These are phyloP conservation scores for Gnathonemus echidnorhynchus DNA, from an alignment of 2,113 vertebrate species.

Conservation along the genomic window DNA sequence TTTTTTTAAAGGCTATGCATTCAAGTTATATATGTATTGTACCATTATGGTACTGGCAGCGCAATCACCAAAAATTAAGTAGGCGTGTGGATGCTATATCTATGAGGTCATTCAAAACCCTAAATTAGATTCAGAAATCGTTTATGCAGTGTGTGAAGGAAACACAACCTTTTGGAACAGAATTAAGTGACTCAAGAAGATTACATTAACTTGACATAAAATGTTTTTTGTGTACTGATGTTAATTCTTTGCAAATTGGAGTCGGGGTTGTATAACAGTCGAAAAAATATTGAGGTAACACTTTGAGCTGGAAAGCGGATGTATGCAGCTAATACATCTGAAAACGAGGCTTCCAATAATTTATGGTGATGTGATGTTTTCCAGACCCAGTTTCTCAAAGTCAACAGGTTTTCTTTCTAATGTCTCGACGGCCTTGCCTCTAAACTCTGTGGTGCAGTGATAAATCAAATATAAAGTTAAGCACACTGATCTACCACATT, in stretches of 20 bases:
- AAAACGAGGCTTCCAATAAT: not conserved
- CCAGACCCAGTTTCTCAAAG: not conserved
- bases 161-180: not conserved
- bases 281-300: constrained; percentile 3
- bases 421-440: not conserved
- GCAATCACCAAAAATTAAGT: not conserved
- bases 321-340: not conserved
- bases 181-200: not conserved
- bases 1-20: not conserved
- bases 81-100: not conserved
- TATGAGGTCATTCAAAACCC: not conserved
- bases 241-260: not conserved
- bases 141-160: not conserved
- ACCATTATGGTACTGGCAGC: not conserved
- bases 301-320: not conserved
- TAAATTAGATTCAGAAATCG: not conserved
- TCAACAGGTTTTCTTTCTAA: not conserved
- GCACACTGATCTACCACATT: not conserved
- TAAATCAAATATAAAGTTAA: not conserved
- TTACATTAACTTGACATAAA: not conserved
- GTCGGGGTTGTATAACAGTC: not conserved
- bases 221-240: not conserved
- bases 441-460: not conserved
- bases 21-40: not conserved
- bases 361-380: not conserved